Evolutionary conservation across 2,888 invertebrate genomes (phyloP).

Genomic region (Sphaerophoria rueppellii): DNA sequence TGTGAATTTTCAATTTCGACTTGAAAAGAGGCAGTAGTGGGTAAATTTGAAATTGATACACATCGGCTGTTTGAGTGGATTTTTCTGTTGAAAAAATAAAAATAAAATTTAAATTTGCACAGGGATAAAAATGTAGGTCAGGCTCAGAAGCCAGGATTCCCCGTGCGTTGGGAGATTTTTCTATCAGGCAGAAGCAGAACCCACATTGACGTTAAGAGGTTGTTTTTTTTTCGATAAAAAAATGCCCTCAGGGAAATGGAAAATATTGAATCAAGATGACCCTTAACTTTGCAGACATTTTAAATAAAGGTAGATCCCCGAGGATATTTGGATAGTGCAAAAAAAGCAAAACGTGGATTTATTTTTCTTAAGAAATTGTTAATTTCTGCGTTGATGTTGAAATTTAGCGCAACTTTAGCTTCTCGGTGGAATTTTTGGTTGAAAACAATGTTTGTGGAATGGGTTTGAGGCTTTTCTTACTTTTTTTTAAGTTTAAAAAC

Average conservation of each 20-base stretch:
- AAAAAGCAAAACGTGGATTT: too few relatives aligned
- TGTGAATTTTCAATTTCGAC: neutral
- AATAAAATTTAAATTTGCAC: neutral
- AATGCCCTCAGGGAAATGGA: neutral
- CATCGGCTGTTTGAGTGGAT: neutral
- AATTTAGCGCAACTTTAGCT: neutral
- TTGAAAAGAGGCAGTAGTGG: neutral
- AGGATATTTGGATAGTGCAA: too few relatives aligned
- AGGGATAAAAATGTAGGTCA: neutral
- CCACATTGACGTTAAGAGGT: neutral
- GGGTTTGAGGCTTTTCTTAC: too few relatives aligned
- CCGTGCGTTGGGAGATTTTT: neutral
- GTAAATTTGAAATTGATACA: neutral
- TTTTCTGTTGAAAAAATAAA: neutral
- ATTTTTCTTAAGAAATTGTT: too few relatives aligned
- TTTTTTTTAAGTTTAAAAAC: too few relatives aligned
- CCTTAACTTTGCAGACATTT: neutral
- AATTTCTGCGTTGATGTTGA: too few relatives aligned
- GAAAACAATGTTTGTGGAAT: too few relatives aligned
- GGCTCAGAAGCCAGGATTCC: neutral
- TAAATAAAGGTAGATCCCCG: neutral
- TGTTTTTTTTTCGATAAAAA: neutral
- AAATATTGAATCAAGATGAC: neutral
- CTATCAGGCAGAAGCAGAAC: neutral
- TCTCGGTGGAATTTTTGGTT: neutral